Conservation (phyloP, 2,888 invertebrate genomes). For the Byasa hedistus region DNA sequence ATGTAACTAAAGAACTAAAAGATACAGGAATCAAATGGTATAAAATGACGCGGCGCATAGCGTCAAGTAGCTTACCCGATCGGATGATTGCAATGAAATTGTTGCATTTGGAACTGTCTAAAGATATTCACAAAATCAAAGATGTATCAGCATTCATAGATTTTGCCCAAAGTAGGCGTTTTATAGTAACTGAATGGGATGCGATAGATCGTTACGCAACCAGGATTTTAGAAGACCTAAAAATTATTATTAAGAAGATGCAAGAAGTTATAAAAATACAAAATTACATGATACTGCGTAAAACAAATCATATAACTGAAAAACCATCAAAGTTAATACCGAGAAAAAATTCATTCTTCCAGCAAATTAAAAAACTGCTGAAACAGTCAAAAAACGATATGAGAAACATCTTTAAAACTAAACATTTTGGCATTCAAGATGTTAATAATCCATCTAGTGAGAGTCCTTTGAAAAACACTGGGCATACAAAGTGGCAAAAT, state of each 20-base stretch:
- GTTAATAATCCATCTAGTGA: constrained; percentile 41
- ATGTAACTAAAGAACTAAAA: constrained; percentile 46
- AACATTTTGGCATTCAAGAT: not conserved
- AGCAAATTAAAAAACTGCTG: constrained; percentile 51
- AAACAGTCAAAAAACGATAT: constrained; percentile 53
- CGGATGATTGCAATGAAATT: constrained; percentile 51
- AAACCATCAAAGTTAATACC: constrained; percentile 9
- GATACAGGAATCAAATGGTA: constrained; percentile 51
- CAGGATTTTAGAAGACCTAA: constrained; percentile 42
- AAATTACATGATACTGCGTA: constrained; percentile 14
- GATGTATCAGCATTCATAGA: constrained; percentile 46
- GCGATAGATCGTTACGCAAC: constrained; percentile 40
- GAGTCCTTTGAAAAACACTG: constrained; percentile 46
- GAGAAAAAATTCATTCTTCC: constrained; percentile 51
- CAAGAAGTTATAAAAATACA: constrained; percentile 36
- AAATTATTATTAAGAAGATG: constrained; percentile 42
- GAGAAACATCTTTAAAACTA: constrained; percentile 14
- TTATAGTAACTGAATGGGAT: constrained; percentile 40
- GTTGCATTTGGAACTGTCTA: constrained; percentile 47
- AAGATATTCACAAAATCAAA: constrained; percentile 52
- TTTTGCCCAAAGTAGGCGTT: constrained; percentile 49
- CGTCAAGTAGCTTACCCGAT: constrained; percentile 39
- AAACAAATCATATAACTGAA: not conserved
- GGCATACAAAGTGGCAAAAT: constrained; percentile 40
- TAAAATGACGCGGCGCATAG: constrained; percentile 38